Conservation (phyloP, 2,797 vertebrate genomes). For the Dromococcyx pavoninus region DNA sequence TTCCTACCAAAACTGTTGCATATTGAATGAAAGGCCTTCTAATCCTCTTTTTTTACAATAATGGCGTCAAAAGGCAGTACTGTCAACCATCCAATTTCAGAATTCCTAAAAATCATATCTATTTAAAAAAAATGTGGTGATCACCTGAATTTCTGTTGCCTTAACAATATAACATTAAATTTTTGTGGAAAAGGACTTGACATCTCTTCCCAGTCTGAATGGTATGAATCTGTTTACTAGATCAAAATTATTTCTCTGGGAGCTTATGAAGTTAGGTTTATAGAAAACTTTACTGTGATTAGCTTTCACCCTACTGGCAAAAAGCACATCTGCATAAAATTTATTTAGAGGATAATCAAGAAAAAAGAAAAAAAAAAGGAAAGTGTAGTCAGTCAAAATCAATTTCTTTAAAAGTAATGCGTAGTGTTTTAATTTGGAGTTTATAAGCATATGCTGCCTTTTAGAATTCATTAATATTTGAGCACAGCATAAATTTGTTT, state of each 20-base stretch:
- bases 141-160: conserved; percentile 10
- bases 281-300: neutral
- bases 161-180: neutral
- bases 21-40: neutral
- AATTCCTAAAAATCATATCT: neutral
- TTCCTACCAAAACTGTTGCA: neutral
- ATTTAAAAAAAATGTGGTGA: neutral
- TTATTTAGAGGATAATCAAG: neutral
- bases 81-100: neutral
- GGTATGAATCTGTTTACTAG: neutral
- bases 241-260: neutral
- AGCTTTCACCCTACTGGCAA: neutral
- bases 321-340: neutral
- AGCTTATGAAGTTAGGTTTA: neutral
- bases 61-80: neutral
- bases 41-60: neutral
- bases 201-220: neutral
- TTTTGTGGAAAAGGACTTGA: conserved; percentile 17
- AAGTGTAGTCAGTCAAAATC: neutral
- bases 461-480: conserved; percentile 13
- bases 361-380: neutral
- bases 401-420: neutral
- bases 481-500: neutral
- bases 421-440: neutral
- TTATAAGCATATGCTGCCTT: conserved; percentile 1